Percentiles rank a stretch among this genome's conserved stretches.
These are phyloP conservation scores for Bos taurus DNA, from an alignment of 2,113 vertebrate species.

Conservation along the genomic window DNA sequence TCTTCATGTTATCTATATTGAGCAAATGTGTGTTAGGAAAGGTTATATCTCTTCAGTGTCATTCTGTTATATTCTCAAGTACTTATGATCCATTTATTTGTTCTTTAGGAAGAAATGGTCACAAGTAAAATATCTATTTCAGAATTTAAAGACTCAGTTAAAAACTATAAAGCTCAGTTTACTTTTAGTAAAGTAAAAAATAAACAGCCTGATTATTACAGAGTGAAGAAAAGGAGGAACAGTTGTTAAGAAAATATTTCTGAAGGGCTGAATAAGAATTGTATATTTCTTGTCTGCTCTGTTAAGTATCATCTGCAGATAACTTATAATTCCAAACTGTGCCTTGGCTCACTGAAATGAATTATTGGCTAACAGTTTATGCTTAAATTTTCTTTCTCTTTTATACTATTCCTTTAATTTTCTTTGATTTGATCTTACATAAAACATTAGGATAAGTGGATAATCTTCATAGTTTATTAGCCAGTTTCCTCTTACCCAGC, in stretches of 20 bases:
- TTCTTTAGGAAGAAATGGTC: constrained; percentile 26
- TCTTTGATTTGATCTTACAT: not conserved
- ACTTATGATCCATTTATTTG: constrained; percentile 41
- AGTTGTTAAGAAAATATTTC: not conserved
- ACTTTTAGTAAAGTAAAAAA: not conserved
- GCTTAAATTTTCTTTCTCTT: not conserved
- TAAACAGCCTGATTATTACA: not conserved
- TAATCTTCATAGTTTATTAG: not conserved
- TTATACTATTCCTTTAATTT: not conserved
- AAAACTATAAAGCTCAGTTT: not conserved
- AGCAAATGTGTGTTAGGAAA: constrained; percentile 46
- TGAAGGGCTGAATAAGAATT: not conserved
- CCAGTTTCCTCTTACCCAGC: not conserved
- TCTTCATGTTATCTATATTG: constrained; percentile 39
- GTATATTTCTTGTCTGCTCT: not conserved
- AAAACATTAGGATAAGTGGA: not conserved
- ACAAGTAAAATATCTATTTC: not conserved
- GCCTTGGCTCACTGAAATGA: not conserved
- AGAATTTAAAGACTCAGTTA: not conserved
- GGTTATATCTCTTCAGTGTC: constrained; percentile 36
- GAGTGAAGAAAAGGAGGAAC: not conserved
- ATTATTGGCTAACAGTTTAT: not conserved
- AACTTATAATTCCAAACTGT: not conserved
- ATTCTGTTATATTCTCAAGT: constrained; percentile 38
- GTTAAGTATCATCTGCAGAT: not conserved